Conservation (phyloP, 2,113 vertebrate genomes). For the Archilochus colubris region DNA sequence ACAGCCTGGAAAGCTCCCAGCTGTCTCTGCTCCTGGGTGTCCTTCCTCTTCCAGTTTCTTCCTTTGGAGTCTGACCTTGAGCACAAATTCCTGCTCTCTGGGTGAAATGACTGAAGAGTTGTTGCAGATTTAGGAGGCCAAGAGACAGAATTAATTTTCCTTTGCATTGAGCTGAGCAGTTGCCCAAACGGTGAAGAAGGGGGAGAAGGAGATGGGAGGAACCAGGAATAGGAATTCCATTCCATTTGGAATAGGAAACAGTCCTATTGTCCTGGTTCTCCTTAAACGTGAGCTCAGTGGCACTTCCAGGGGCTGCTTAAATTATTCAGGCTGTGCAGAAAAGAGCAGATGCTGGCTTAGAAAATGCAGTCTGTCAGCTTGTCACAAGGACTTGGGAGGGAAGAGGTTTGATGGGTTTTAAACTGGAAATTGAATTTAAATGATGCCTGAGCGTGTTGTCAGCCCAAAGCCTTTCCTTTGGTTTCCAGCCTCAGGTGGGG, state of each 20-base stretch:
- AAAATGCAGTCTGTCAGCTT: conserved; percentile 51
- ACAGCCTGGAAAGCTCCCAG: not conserved
- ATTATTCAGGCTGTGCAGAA: not conserved
- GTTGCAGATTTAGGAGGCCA: not conserved
- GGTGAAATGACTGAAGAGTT: not conserved
- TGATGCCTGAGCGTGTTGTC: not conserved
- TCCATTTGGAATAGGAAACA: not conserved
- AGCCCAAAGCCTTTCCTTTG: not conserved
- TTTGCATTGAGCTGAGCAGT: not conserved
- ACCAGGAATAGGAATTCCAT: rapidly evolving
- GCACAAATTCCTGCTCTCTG: not conserved
- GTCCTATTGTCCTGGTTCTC: not conserved
- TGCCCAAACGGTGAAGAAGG: not conserved
- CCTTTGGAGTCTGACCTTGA: not conserved
- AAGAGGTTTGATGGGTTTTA: not conserved
- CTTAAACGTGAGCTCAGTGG: not conserved
- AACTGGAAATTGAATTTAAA: not conserved
- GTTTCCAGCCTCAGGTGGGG: not conserved
- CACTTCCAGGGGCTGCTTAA: not conserved
- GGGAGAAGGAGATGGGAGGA: not conserved
- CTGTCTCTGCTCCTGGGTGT: not conserved
- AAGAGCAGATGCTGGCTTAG: conserved; percentile 59
- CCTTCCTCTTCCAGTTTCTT: not conserved
- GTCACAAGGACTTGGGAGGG: conserved; percentile 10
- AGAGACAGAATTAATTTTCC: not conserved